These are phyloP conservation scores for Varanus komodoensis DNA, from an alignment of 2,113 vertebrate genomes.

Conservation along the genomic window DNA sequence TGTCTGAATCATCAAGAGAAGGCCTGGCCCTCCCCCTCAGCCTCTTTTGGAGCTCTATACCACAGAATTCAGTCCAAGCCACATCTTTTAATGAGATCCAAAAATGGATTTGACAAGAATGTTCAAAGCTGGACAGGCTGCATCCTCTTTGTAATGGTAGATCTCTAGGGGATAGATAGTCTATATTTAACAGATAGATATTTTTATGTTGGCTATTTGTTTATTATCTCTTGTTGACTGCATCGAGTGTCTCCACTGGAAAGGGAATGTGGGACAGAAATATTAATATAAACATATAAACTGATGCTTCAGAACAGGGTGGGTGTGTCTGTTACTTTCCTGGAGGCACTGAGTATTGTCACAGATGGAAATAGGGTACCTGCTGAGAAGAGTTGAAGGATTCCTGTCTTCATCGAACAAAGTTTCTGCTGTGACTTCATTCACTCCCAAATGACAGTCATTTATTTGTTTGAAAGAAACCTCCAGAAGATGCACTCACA, in stretches of 20 bases:
- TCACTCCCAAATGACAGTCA: background rate
- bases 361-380: background rate
- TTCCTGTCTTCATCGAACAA: background rate
- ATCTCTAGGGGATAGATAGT: background rate
- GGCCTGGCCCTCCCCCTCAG: background rate
- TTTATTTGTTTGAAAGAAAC: background rate
- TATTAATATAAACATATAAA: background rate
- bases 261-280: background rate
- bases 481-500: background rate
- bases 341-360: background rate
- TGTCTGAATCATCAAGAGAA: background rate
- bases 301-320: too few species aligned
- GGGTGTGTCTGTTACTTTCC: background rate
- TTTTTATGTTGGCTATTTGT: background rate
- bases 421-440: background rate
- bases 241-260: background rate
- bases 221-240: background rate
- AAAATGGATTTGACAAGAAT: background rate
- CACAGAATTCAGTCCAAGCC: background rate
- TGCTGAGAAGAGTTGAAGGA: background rate
- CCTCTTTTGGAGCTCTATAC: background rate
- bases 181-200: background rate
- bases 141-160: too few species aligned
- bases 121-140: background rate
- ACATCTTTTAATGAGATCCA: background rate